Base-by-base conservation (phyloP, 2,113 vertebrate genomes). In the Melospiza georgiana region DNA sequence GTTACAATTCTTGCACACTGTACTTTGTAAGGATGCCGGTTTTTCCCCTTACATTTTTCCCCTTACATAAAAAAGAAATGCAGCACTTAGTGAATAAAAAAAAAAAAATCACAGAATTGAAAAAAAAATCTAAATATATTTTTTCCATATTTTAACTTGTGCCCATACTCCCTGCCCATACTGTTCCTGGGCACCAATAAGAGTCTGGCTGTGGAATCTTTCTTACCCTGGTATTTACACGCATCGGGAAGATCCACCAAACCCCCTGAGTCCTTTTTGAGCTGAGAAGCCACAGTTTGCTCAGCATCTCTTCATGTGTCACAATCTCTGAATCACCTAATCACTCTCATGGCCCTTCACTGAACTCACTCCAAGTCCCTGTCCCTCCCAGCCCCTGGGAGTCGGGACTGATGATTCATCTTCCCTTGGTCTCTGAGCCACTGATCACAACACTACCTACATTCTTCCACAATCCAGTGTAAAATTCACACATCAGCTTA, bases 301-400 rank as follows among this genome's bases (percentile, higher is more conserved):
- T 71, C 61, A 78, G 13, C 15, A 33, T 66, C 30, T 48, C 41
- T n/a, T 91, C 55, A 7, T 7, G 5, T 43, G 28, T n/a, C 48
- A 67, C 11, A 46, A 75, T 62, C 43, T 78, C 27, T 37, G 71
- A 57, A n/a, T 16, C 15, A 12, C 12, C 16, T 35, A 14, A 63
- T 61, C 33, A n/a, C 49, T 39, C 35, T 35, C n/a, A 5, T 0
- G 9, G 30, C 33, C 54, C 37, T 58, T 66, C n/a, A 24, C 18
- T 41, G 55, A 69, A n/a, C 59, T 49, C 18, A 39, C 6, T 58
- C 61, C 4, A 9, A 17, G 0, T 3, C 2, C 54, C 15, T 1
- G 2, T 27, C 44, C 25, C 17, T 88, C 25, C 24, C 63, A 22
- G 39, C 5, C 27, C 10, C 24, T 37, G 52, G 17, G 15, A 75